A percentile compares a stretch with the other conserved stretches of the same genome.
phyloP scores from a whole-genome alignment of 2,113 vertebrate genomes.

The Macaca mulatta region DNA sequence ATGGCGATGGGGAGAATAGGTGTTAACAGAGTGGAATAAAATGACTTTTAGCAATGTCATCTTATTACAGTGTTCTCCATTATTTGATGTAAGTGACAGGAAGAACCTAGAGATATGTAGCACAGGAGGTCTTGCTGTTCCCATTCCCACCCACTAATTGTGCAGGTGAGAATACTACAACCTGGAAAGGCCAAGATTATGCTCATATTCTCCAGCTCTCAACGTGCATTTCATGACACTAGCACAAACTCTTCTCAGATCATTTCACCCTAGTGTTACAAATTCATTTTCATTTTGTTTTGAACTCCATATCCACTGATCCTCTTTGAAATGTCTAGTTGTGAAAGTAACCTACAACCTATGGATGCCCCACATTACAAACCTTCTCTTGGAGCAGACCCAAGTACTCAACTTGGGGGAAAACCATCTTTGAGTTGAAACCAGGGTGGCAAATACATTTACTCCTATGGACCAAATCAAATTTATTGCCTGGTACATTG shows the following conservation, averaged over 20 bases:
- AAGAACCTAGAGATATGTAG: neutral
- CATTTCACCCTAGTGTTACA: rapidly evolving
- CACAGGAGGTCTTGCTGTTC: neutral
- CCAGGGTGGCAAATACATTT: neutral
- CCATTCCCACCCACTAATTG: neutral
- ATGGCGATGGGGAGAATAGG: neutral
- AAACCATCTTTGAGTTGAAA: constrained; percentile 16
- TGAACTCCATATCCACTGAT: neutral
- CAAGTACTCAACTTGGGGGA: neutral
- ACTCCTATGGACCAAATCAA: constrained; percentile 40
- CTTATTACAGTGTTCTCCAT: neutral
- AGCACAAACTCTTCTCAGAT: neutral
- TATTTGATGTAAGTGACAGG: neutral
- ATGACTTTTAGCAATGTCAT: neutral
- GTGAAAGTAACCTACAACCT: neutral
- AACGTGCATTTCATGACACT: neutral
- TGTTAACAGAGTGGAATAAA: neutral
- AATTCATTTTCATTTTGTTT: constrained; percentile 54
- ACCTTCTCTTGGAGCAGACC: neutral
- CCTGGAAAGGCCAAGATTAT: neutral
- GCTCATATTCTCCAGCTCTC: neutral
- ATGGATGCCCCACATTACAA: neutral
- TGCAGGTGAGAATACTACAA: neutral
- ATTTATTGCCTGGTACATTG: neutral
- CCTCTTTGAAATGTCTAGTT: neutral